Percentiles rank a stretch among this genome's conserved stretches.
phyloP scores from a whole-genome alignment of 2,797 vertebrate genomes.

The Acestrorhynchus altus region DNA sequence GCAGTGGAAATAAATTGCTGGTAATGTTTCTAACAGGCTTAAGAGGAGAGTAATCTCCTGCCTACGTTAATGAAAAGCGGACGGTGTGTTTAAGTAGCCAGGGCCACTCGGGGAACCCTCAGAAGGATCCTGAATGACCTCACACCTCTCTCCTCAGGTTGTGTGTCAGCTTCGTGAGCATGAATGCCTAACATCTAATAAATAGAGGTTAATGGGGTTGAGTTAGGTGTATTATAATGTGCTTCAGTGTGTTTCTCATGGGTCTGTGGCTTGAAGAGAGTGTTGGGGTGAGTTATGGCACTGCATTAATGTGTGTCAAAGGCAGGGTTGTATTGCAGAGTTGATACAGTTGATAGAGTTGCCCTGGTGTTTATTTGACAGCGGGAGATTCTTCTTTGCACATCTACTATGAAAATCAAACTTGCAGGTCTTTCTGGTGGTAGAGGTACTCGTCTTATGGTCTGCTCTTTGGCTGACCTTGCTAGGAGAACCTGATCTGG shows the following conservation, averaged over 20 bases:
- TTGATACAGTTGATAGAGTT: slow-evolving; percentile 31
- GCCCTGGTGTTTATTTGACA: no score
- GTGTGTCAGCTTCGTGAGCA: slow-evolving; percentile 43
- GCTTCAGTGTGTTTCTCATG: slow-evolving; percentile 30
- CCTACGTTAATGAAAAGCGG: slow-evolving; percentile 34
- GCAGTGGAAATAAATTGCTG: neutral
- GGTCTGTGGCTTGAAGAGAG: slow-evolving; percentile 25
- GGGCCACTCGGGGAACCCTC: slow-evolving; percentile 29
- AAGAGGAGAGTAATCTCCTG: slow-evolving; percentile 23
- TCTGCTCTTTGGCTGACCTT: no score
- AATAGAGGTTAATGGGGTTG: slow-evolving; percentile 55
- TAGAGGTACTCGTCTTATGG: no score
- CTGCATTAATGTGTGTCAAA: slow-evolving; percentile 59
- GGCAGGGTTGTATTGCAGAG: slow-evolving; percentile 51
- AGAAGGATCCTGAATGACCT: slow-evolving; percentile 30
- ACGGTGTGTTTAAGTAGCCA: slow-evolving; percentile 26
- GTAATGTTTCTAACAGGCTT: neutral
- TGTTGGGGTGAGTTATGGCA: slow-evolving; percentile 50
- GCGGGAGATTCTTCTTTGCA: no score
- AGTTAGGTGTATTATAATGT: slow-evolving; percentile 41
- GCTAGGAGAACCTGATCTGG: no score
- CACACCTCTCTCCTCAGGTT: slow-evolving; percentile 24
- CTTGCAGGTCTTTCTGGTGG: no score
- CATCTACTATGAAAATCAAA: no score
- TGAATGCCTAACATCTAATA: slow-evolving; percentile 51